These are phyloP conservation scores for Muscicapa adusta DNA, from an alignment of 2,113 vertebrate genomes.

Conservation along the genomic window DNA sequence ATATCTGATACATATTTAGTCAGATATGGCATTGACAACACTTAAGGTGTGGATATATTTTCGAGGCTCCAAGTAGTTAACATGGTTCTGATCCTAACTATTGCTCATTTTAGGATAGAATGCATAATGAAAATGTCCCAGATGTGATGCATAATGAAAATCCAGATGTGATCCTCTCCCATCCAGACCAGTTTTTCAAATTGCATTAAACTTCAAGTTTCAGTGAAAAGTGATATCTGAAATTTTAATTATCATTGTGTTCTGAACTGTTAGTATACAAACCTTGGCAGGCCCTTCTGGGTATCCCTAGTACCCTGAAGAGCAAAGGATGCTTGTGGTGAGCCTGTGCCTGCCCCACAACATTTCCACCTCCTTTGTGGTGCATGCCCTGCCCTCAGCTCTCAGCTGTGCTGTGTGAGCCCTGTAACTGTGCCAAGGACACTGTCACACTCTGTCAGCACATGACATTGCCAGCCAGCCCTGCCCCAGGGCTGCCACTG, in stretches of 20 bases:
- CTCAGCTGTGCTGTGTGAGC: accelerated
- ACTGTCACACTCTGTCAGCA: accelerated
- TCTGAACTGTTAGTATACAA: not conserved
- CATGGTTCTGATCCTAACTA: not conserved
- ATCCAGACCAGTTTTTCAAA: not conserved
- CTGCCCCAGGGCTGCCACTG: not conserved
- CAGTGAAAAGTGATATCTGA: not conserved
- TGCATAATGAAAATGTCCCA: not conserved
- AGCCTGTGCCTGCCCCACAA: not conserved
- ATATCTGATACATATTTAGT: not conserved
- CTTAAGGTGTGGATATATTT: not conserved
- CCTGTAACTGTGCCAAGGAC: not conserved
- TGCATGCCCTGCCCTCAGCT: accelerated
- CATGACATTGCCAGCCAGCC: accelerated
- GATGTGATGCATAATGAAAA: too few species aligned
- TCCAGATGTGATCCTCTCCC: not conserved
- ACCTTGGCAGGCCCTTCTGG: not conserved
- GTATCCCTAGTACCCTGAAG: not conserved
- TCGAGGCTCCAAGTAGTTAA: not conserved
- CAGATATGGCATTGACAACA: not conserved
- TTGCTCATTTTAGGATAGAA: not conserved
- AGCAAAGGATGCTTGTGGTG: not conserved
- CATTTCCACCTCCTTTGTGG: not conserved
- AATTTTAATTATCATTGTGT: not conserved
- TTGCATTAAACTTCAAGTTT: not conserved